These are phyloP conservation scores for Xiphydria camelus DNA, from an alignment of 2,888 invertebrate species.

Conservation along the genomic window DNA sequence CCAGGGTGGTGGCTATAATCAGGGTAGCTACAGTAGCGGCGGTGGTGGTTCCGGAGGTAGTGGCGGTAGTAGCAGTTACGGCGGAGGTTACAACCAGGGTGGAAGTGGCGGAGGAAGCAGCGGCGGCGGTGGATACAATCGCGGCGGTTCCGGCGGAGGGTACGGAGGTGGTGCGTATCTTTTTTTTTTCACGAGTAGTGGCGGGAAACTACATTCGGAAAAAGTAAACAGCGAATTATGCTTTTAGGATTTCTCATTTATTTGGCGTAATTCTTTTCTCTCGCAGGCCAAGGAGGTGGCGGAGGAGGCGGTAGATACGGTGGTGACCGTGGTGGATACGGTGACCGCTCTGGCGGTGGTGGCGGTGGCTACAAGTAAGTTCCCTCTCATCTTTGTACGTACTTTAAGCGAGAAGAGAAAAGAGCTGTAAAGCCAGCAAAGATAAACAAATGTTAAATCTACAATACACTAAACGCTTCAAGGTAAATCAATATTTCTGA, in stretches of 20 bases:
- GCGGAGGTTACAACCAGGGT: constrained; percentile 45
- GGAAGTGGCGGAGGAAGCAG: constrained; percentile 49
- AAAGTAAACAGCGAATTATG: constrained; percentile 4
- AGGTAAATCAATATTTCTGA: background rate
- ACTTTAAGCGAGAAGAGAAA: background rate
- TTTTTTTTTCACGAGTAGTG: background rate
- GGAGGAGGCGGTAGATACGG: constrained; percentile 42
- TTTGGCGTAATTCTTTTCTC: too few relatives aligned
- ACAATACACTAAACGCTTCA: background rate
- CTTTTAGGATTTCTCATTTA: too few relatives aligned
- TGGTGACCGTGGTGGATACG: constrained; percentile 61
- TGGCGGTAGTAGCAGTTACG: constrained; percentile 52
- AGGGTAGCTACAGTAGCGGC: constrained; percentile 57
- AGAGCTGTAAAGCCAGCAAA: background rate
- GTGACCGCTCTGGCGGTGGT: constrained; percentile 46
- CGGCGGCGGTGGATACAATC: constrained; percentile 51
- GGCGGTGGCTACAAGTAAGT: constrained; percentile 57
- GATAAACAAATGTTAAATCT: background rate
- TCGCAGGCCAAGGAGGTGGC: constrained; percentile 61
- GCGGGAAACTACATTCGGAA: too few relatives aligned
- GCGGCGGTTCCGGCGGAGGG: constrained; percentile 34
- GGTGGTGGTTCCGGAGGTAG: constrained; percentile 62
- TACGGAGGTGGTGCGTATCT: constrained; percentile 24
- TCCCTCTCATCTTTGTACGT: constrained; percentile 21
- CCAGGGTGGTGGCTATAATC: constrained; percentile 59